These are phyloP conservation scores for Harpegnathos saltator DNA, from an alignment of 1,140 invertebrate species.

Conservation along the genomic window DNA sequence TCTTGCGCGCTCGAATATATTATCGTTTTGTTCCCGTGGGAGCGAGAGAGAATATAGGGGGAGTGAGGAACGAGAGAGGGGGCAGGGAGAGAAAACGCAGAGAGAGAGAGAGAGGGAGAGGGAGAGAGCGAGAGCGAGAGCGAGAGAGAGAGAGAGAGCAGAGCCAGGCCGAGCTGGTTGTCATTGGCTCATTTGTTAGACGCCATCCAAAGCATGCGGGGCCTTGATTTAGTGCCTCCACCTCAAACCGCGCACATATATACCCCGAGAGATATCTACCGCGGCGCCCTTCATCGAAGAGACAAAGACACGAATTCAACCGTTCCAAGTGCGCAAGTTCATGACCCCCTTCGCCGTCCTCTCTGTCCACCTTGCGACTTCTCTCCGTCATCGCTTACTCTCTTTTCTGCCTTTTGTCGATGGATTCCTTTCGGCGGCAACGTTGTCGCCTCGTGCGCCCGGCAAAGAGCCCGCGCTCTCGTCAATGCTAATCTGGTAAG, in stretches of 20 bases:
- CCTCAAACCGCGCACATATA: constrained; percentile 81
- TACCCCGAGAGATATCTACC: constrained; percentile 77
- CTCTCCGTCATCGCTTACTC: constrained; percentile 50
- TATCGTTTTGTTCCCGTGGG: constrained; percentile 84
- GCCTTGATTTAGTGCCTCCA: constrained; percentile 86
- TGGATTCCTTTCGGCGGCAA: constrained; percentile 38
- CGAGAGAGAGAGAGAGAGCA: constrained; percentile 62
- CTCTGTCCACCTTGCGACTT: constrained; percentile 13
- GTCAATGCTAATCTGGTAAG: constrained; percentile 66
- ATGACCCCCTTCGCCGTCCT: constrained; percentile 71
- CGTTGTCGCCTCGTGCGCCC: constrained; percentile 65
- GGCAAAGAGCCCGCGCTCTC: constrained; percentile 72
- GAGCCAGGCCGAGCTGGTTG: constrained; percentile 82
- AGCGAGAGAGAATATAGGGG: constrained; percentile 65
- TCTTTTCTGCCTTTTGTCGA: constrained; percentile 54
- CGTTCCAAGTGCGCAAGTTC: constrained; percentile 77
- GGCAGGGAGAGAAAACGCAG: background rate
- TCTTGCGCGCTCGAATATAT: constrained; percentile 83
- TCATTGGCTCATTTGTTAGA: constrained; percentile 87
- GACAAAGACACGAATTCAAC: constrained; percentile 81
- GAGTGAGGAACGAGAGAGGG: background rate
- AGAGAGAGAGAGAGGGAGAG: constrained; percentile 51
- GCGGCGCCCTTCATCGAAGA: constrained; percentile 79
- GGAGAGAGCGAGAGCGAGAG: constrained; percentile 61
- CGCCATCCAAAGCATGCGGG: constrained; percentile 86